phyloP scores from a whole-genome alignment of 2,797 vertebrate species.

The Prunella strophiata region DNA sequence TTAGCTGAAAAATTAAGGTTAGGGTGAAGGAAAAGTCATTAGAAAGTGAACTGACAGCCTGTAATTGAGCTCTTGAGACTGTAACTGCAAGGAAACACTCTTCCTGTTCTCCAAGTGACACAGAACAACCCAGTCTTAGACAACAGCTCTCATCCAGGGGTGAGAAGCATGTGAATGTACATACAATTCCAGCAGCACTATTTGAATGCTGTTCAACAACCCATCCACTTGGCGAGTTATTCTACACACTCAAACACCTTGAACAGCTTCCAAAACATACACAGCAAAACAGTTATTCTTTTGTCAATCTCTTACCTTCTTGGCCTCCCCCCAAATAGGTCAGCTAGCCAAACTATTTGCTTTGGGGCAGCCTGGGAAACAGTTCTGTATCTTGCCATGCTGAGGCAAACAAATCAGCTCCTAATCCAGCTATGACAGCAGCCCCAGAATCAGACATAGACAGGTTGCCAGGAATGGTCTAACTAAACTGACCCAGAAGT shows the following conservation, averaged over 20 bases:
- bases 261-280: neutral
- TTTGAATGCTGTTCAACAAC: neutral
- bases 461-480: neutral
- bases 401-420: neutral
- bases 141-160: neutral
- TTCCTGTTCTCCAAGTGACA: neutral
- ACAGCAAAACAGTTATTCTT: neutral
- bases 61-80: neutral
- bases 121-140: neutral
- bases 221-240: neutral
- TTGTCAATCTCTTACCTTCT: neutral
- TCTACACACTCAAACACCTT: neutral
- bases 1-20: slow-evolving; percentile 81
- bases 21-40: neutral
- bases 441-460: neutral
- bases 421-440: neutral
- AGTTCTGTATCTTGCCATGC: neutral
- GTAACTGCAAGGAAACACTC: neutral
- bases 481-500: neutral
- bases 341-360: neutral
- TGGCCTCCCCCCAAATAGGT: neutral
- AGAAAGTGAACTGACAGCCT: neutral
- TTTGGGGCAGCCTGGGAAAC: neutral
- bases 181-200: neutral
- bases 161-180: neutral